These are phyloP conservation scores for Lithobates sylvaticus DNA, from an alignment of 2,797 vertebrate species.

Conservation along the genomic window DNA sequence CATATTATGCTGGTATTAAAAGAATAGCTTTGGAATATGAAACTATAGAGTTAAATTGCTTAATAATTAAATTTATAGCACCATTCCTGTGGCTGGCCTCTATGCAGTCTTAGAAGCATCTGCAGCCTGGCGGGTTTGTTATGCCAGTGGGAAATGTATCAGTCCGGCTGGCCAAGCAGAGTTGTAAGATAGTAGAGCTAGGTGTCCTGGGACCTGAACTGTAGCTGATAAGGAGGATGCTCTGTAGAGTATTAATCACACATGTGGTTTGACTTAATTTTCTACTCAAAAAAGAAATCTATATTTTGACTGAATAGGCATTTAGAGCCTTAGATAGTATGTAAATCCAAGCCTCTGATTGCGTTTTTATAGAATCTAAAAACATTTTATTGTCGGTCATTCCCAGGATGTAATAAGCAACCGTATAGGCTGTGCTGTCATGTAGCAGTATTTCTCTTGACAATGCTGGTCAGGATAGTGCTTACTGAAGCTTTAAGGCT, in stretches of 20 bases:
- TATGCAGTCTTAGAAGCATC: background rate
- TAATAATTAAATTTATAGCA: background rate
- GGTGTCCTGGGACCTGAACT: background rate
- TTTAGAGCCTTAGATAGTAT: background rate
- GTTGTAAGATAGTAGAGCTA: background rate
- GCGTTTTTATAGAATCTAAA: too few species aligned
- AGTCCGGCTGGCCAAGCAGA: background rate
- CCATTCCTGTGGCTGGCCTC: background rate
- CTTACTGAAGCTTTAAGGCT: background rate
- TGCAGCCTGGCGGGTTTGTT: background rate
- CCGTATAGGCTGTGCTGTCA: background rate
- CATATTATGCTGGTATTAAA: background rate
- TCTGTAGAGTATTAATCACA: background rate
- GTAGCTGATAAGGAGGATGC: background rate
- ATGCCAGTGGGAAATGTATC: background rate
- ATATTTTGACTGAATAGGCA: background rate
- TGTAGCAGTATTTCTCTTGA: too few species aligned
- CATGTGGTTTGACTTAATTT: too few species aligned
- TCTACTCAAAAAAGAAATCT: background rate
- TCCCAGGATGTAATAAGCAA: background rate
- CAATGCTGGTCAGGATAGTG: too few species aligned
- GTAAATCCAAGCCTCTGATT: background rate
- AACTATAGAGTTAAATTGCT: background rate
- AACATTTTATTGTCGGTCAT: background rate
- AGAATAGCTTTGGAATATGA: background rate